Conservation (phyloP, 2,888 invertebrate genomes). For the Pyrgus malvae region DNA sequence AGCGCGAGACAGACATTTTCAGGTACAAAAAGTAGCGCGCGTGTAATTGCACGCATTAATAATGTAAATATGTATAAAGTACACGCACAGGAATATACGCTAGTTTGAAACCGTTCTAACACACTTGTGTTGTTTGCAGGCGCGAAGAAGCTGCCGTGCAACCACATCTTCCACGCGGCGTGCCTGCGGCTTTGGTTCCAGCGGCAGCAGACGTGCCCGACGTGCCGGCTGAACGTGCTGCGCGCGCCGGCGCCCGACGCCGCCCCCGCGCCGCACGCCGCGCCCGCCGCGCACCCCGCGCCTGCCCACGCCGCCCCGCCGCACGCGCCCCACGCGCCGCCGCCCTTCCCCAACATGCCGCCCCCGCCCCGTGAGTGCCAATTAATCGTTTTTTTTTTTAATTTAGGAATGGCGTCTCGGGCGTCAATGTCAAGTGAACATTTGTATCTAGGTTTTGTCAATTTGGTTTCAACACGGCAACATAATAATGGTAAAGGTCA, state of each 20-base stretch:
- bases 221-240: constrained; percentile 95
- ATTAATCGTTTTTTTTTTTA: too few species aligned
- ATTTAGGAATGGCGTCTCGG: too few species aligned
- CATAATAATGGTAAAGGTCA: too few species aligned
- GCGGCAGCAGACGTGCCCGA: constrained; percentile 99
- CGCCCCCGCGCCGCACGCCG: constrained; percentile 30
- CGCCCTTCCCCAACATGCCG: constrained; percentile 64
- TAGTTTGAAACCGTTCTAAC: too few species aligned
- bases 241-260: constrained; percentile 70
- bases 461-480: too few species aligned
- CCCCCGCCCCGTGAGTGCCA: constrained; percentile 65
- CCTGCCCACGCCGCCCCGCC: constrained; percentile 39
- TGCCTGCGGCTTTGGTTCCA: constrained; percentile 99
- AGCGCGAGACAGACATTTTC: too few species aligned
- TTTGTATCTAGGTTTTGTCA: too few species aligned
- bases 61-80: too few species aligned
- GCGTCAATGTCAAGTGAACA: too few species aligned
- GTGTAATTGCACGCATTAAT: too few species aligned
- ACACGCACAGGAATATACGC: too few species aligned
- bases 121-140: constrained; percentile 49
- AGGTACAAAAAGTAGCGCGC: too few species aligned
- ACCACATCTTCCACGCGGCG: constrained; percentile 99
- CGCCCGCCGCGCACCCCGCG: constrained; percentile 39
- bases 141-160: constrained; percentile 98
- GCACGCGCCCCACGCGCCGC: constrained; percentile 46